Evolutionary conservation across 2,113 vertebrate species (phyloP).

Genomic region (Pterocles gutturalis): DNA sequence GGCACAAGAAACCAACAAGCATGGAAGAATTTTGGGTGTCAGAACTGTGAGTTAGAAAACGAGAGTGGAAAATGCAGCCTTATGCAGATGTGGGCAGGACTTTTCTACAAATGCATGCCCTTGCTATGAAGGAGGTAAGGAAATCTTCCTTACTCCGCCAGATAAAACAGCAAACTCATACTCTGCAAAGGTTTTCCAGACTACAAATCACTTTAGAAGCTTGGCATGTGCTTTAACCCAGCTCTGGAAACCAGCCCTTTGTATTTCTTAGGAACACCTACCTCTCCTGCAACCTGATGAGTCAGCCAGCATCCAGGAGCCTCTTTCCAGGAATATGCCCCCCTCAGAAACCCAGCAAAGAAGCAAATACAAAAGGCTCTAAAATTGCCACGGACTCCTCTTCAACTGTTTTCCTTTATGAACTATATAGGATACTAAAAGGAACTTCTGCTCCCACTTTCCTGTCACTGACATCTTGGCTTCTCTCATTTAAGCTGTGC

Average conservation of each 20-base stretch:
- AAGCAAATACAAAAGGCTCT: not conserved
- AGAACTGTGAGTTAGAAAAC: not conserved
- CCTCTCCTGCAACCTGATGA: not conserved
- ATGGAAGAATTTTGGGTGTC: not conserved
- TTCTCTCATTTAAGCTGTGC: not conserved
- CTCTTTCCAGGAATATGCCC: constrained; percentile 5
- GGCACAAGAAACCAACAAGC: not conserved
- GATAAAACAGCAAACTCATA: not conserved
- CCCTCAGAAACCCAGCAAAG: not conserved
- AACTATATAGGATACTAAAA: not conserved
- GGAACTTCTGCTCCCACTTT: not conserved
- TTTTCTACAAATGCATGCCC: not conserved
- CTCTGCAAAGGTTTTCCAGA: not conserved
- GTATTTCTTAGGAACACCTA: not conserved
- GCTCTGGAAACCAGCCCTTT: not conserved
- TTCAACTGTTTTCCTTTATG: not conserved
- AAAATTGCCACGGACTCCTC: not conserved
- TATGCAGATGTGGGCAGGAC: not conserved
- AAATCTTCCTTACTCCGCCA: constrained; percentile 6
- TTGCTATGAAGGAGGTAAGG: not conserved
- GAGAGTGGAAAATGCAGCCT: not conserved
- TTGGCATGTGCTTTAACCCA: not conserved
- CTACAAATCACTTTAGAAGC: not conserved
- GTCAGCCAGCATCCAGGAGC: not conserved
- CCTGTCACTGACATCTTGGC: not conserved